phyloP scores from a whole-genome alignment of 2,888 invertebrate species.

The Hedychridium roseum region DNA sequence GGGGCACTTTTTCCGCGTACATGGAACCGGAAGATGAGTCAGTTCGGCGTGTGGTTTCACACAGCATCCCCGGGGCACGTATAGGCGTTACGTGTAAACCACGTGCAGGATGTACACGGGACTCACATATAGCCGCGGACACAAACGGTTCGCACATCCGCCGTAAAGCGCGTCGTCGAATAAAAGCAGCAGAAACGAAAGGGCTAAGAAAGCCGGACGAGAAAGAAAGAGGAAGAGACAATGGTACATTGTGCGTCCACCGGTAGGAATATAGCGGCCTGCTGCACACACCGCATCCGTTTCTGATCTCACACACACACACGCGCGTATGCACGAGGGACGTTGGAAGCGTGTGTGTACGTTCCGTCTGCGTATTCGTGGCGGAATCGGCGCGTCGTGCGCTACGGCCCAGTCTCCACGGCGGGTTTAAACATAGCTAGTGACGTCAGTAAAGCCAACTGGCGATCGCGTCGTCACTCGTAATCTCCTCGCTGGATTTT shows the following conservation, averaged over 20 bases:
- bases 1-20: too few relatives aligned
- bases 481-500: too few relatives aligned
- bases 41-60: neutral
- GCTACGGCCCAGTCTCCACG: slow-evolving; percentile 17
- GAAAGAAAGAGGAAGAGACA: slow-evolving; percentile 39
- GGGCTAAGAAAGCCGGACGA: slow-evolving; percentile 19
- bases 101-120: too few relatives aligned
- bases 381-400: slow-evolving; percentile 1
- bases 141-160: neutral
- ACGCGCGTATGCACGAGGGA: slow-evolving; percentile 5
- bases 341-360: neutral
- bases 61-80: neutral
- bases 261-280: slow-evolving; percentile 22
- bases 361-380: slow-evolving; percentile 4
- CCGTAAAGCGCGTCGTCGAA: slow-evolving; percentile 11
- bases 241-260: slow-evolving; percentile 47
- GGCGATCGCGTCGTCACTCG: too few relatives aligned
- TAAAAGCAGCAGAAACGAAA: slow-evolving; percentile 15
- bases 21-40: neutral
- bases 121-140: too few relatives aligned
- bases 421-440: slow-evolving; percentile 50
- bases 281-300: slow-evolving; percentile 44
- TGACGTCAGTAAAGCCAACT: slow-evolving; percentile 47
- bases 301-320: slow-evolving; percentile 40
- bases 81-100: too few relatives aligned